Percentiles rank a stretch among this genome's conserved stretches.
Evolutionary conservation across 2,797 vertebrate genomes (phyloP).

Genomic region (Alca torda): DNA sequence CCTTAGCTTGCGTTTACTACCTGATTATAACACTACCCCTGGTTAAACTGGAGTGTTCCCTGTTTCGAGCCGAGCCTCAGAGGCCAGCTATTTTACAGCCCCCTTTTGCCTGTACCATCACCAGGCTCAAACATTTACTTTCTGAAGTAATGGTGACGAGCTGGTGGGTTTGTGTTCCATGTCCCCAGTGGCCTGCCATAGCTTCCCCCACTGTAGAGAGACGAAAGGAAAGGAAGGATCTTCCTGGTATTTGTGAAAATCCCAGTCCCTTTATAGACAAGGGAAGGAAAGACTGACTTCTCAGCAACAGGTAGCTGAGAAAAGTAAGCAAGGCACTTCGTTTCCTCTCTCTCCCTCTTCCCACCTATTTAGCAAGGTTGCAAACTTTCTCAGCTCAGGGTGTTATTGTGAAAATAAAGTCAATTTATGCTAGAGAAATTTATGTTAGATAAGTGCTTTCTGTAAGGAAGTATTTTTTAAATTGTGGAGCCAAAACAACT

Average conservation of each 20-base stretch:
- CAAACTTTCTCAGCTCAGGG: background rate
- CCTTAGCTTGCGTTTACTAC: background rate
- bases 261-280: background rate
- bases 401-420: background rate
- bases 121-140: background rate
- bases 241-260: background rate
- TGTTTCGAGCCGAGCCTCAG: background rate
- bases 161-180: background rate
- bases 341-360: background rate
- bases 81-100: background rate
- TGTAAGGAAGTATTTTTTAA: background rate
- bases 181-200: background rate
- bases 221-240: background rate
- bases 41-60: background rate
- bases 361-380: background rate
- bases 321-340: background rate
- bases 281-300: background rate
- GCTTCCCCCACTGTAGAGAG: fast-evolving
- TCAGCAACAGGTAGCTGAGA: background rate
- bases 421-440: background rate
- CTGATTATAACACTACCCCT: background rate
- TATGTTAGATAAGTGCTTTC: background rate
- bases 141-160: background rate
- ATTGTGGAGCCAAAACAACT: background rate
- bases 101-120: background rate